Conservation (phyloP, 1,140 invertebrate genomes). For the Antheraea pernyi region DNA sequence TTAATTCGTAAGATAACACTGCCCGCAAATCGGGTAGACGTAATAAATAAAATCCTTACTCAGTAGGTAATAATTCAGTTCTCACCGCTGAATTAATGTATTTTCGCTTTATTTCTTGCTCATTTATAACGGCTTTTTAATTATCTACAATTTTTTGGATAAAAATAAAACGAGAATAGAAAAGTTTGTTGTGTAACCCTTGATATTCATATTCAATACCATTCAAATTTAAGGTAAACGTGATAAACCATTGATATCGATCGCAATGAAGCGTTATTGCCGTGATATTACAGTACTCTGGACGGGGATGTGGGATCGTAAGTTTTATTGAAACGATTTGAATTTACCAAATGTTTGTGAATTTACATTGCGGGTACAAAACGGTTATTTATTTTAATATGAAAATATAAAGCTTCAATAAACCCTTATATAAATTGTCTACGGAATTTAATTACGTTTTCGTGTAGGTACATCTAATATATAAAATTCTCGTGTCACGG, state of each 20-base stretch:
- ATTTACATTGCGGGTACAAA: not conserved
- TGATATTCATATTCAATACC: not conserved
- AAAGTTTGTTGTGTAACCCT: not conserved
- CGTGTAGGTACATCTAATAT: too few species aligned
- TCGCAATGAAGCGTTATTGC: conserved; percentile 14
- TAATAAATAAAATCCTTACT: too few species aligned
- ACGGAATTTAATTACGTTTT: too few species aligned
- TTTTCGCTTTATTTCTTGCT: not conserved
- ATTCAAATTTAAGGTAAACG: not conserved
- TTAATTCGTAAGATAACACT: not conserved
- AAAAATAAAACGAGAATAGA: not conserved
- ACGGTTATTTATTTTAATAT: not conserved
- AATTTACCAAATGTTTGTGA: not conserved
- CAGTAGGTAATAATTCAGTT: too few species aligned
- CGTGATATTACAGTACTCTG: conserved; percentile 5
- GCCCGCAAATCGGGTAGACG: conserved; percentile 1
- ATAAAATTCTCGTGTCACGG: too few species aligned
- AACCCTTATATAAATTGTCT: too few species aligned
- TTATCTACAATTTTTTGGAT: not conserved
- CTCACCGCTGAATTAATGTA: too few species aligned
- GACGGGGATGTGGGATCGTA: not conserved
- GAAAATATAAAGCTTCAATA: too few species aligned
- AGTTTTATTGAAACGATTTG: conserved; percentile 8
- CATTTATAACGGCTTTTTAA: not conserved
- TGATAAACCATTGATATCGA: not conserved